A percentile compares a stretch with the other conserved stretches of the same genome.
These are phyloP conservation scores for Bombus superbus DNA, from an alignment of 1,140 invertebrate species.

Conservation along the genomic window DNA sequence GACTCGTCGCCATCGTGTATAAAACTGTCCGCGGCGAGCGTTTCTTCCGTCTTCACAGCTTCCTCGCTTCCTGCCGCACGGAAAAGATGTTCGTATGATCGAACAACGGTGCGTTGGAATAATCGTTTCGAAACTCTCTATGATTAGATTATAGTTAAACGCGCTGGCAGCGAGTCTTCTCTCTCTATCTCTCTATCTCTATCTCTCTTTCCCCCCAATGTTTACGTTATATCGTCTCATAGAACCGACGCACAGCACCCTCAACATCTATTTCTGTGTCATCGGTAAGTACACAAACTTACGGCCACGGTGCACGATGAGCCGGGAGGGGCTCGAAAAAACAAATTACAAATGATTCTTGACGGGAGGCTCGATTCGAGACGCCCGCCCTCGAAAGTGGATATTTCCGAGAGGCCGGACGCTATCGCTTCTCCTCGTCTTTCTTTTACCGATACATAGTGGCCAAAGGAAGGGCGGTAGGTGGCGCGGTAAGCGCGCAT, in stretches of 20 bases:
- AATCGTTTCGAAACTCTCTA: not conserved
- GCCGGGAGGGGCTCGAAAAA: conserved; percentile 41
- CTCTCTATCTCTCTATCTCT: not conserved
- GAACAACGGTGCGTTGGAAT: not conserved
- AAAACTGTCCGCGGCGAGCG: conserved; percentile 23
- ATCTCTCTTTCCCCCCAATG: not conserved
- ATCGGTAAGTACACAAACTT: conserved; percentile 49
- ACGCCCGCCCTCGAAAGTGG: conserved; percentile 65
- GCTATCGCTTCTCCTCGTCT: not conserved
- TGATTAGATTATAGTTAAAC: not conserved
- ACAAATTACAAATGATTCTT: conserved; percentile 51
- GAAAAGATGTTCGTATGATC: not conserved
- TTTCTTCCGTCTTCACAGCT: conserved; percentile 11
- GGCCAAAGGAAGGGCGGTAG: not conserved
- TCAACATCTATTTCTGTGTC: conserved; percentile 55
- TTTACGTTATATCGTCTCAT: conserved; percentile 42
- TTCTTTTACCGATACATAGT: not conserved
- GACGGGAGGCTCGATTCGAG: conserved; percentile 48
- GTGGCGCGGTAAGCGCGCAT: not conserved
- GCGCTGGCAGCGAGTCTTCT: not conserved
- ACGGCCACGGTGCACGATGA: conserved; percentile 12
- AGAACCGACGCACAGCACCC: conserved; percentile 5
- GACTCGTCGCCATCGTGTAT: conserved; percentile 10
- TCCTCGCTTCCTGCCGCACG: not conserved
- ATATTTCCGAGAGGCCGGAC: conserved; percentile 65